Conservation (phyloP, 2,113 vertebrate genomes). For the Elephas maximus region DNA sequence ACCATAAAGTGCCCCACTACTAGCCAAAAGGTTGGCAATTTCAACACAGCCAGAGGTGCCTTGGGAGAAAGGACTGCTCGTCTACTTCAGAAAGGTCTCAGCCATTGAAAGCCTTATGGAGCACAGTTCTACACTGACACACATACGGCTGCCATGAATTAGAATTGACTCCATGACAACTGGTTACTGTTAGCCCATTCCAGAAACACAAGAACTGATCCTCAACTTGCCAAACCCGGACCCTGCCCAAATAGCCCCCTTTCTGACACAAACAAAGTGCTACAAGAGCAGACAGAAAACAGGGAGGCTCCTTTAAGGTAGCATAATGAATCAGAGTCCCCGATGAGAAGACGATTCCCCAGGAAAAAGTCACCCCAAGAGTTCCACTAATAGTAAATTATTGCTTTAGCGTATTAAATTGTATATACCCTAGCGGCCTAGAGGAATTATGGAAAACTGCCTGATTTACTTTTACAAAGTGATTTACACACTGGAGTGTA, state of each 20-base stretch:
- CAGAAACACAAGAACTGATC: background rate
- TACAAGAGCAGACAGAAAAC: background rate
- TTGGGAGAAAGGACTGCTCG: background rate
- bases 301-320: background rate
- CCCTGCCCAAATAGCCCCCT: background rate
- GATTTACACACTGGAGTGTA: constrained; percentile 58
- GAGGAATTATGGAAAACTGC: constrained; percentile 58
- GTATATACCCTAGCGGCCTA: constrained; percentile 14
- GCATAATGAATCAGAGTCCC: background rate
- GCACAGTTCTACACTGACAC: background rate
- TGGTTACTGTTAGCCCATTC: background rate
- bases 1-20: background rate
- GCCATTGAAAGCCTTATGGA: background rate
- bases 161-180: background rate
- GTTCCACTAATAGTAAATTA: constrained; percentile 51
- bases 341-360: background rate
- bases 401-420: constrained; percentile 41
- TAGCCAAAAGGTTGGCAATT: no score
- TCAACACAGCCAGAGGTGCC: background rate
- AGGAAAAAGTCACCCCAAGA: constrained; percentile 28
- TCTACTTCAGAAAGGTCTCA: background rate
- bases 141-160: background rate
- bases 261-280: background rate
- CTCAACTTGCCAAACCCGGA: background rate
- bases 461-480: constrained; percentile 70